These are phyloP conservation scores for Conchocele bisecta DNA, from an alignment of 2,888 invertebrate species.

Conservation along the genomic window DNA sequence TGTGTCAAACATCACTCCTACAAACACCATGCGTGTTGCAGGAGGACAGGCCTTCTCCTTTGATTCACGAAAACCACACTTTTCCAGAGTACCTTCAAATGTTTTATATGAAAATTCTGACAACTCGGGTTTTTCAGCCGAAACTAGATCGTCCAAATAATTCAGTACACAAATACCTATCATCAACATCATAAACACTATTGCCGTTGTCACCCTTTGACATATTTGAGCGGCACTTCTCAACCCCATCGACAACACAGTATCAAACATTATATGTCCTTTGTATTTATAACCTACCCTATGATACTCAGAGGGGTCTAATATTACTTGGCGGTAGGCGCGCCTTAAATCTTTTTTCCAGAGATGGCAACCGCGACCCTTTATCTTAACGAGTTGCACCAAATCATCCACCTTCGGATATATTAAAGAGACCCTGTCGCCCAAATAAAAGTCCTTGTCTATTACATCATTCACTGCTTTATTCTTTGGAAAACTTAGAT, in stretches of 20 bases:
- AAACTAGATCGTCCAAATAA: not conserved
- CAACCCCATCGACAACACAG: not conserved
- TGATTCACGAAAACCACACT: not conserved
- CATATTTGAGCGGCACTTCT: not conserved
- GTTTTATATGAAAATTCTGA: not conserved
- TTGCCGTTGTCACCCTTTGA: not conserved
- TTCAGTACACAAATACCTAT: not conserved
- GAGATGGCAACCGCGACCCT: not conserved
- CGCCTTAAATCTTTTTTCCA: not conserved
- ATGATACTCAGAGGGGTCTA: not conserved
- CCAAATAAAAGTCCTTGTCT: not conserved
- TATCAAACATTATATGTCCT: not conserved
- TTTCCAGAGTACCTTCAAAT: not conserved
- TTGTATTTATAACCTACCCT: not conserved
- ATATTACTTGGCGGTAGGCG: not conserved
- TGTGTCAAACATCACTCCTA: not conserved
- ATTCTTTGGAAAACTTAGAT: not conserved
- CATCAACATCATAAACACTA: not conserved
- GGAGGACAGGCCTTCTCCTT: not conserved
- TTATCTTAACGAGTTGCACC: not conserved
- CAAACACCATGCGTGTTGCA: not conserved
- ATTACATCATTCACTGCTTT: not conserved
- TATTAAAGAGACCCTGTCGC: not conserved
- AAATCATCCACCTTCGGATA: conserved; percentile 3
- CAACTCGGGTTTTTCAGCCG: not conserved